phyloP scores from a whole-genome alignment of 2,113 vertebrate species.

The Lanius collurio region DNA sequence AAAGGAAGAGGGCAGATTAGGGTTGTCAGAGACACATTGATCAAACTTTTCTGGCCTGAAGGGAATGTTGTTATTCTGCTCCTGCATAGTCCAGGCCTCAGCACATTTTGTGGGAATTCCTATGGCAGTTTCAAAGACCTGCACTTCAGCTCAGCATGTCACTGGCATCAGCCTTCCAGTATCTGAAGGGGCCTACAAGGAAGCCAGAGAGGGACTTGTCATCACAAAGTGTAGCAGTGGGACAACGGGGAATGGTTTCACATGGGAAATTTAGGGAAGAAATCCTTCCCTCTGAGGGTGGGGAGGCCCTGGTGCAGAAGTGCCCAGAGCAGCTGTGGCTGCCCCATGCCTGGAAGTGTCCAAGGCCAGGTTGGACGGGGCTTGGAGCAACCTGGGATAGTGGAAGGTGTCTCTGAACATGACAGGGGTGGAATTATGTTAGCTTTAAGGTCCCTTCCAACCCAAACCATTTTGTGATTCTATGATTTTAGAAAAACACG shows the following conservation, averaged over 20 bases:
- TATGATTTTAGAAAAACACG: not conserved
- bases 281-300: not conserved
- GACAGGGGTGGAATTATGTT: not conserved
- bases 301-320: accelerated
- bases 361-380: accelerated
- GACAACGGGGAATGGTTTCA: not conserved
- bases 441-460: not conserved
- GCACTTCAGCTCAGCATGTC: not conserved
- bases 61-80: not conserved
- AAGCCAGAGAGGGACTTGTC: not conserved
- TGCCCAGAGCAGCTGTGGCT: not conserved
- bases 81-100: not conserved
- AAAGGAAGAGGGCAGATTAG: not conserved
- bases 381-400: accelerated
- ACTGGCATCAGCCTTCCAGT: not conserved
- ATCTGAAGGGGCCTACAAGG: not conserved
- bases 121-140: not conserved
- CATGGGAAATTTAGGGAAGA: not conserved
- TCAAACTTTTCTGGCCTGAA: not conserved
- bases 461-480: not conserved
- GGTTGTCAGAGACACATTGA: not conserved
- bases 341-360: not conserved
- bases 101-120: not conserved
- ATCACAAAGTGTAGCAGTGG: not conserved
- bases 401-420: not conserved